Base-by-base conservation (phyloP, 2,888 invertebrate genomes). In the Priocnemis perturbator region DNA sequence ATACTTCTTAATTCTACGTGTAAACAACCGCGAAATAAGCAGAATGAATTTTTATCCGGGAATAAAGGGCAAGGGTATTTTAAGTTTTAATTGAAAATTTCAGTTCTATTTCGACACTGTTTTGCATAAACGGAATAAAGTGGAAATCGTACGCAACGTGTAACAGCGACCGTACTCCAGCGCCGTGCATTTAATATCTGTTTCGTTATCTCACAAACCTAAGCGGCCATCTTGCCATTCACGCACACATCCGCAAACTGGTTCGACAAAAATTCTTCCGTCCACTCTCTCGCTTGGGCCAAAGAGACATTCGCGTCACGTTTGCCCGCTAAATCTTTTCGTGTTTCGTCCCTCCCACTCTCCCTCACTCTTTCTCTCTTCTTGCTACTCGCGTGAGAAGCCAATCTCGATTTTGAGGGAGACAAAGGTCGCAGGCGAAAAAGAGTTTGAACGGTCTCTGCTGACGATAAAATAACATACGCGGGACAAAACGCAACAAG, bases 201-300 rank as follows among this genome's bases (percentile, higher is more conserved):
- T 76, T 71, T 74, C 79, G 67, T 73, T 79, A 71, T 77, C 73
- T 78, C 69, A 60, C 66, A 65, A 79, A 71, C 64, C 67, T 63
- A 63, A 65, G 64, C 73, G 63, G 72, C 71, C 76, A 76, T 76
- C 71, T 76, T 76, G 71, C 61, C 66, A 73, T 66, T 52, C 67
- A 55, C 47, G 45, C 60, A 57, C 37, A 37, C 37, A 37, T 37
- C 37, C 37, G 37, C 37, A 11, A 71, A 76, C 67, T 37, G 37
- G 37, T 37, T 37, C 37, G 37, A 37, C 37, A 37, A 37, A 37
- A 37, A 37, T 37, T 37, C 37, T 37, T 37, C 37, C 37, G 37
- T 37, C 37, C 37, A 37, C 37, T 37, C 37, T 37, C 37, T 37
- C 37, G 37, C 37, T 11, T 9, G 7, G 37, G 11, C 37, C 37